These are phyloP conservation scores for Propithecus perrieri DNA, from an alignment of 2,797 vertebrate genomes.

Conservation along the genomic window DNA sequence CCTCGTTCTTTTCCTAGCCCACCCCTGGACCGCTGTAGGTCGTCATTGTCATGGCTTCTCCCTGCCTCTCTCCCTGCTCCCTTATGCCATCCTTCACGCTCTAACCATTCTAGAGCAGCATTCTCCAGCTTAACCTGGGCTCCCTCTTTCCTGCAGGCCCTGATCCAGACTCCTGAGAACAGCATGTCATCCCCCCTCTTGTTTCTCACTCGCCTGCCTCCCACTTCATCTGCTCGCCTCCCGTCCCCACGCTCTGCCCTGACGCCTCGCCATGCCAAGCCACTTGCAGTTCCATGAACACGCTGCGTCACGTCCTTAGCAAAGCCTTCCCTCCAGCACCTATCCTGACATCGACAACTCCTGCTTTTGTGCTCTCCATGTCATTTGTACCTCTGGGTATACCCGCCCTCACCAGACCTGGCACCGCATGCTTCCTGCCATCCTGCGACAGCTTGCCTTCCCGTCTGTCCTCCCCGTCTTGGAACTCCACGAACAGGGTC, in stretches of 20 bases:
- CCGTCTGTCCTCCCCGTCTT: not conserved
- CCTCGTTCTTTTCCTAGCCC: not conserved
- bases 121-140: not conserved
- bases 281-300: not conserved
- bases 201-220: not conserved
- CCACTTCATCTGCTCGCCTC: not conserved
- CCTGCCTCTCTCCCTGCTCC: not conserved
- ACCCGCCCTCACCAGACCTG: too few relatives aligned
- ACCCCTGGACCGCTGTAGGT: not conserved
- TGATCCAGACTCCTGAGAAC: not conserved
- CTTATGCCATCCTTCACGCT: not conserved
- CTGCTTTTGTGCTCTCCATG: not conserved
- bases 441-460: not conserved
- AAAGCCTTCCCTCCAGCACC: not conserved
- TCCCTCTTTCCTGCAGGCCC: not conserved
- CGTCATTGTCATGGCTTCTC: not conserved
- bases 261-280: not conserved
- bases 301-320: not conserved
- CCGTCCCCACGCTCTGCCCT: too few relatives aligned
- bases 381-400: not conserved
- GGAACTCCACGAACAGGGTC: not conserved
- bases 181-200: too few relatives aligned
- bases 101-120: not conserved
- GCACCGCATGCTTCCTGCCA: not conserved
- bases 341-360: not conserved